Percentiles rank a stretch among this genome's conserved stretches.
Conservation (phyloP, 2,113 vertebrate species). For the Pangasianodon gigas region DNA sequence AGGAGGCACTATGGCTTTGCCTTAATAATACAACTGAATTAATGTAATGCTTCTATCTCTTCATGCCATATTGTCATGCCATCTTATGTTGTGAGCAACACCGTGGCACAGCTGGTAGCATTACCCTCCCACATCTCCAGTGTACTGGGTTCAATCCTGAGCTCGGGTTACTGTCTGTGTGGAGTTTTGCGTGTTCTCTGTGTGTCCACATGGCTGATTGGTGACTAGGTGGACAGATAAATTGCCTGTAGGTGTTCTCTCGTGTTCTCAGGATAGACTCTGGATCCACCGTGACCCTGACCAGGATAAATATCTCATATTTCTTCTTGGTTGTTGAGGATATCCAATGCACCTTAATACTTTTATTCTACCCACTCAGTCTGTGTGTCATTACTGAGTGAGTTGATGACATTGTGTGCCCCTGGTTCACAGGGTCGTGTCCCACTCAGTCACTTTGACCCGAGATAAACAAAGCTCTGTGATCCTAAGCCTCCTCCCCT, state of each 20-base stretch:
- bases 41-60: background rate
- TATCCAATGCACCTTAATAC: background rate
- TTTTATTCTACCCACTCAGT: background rate
- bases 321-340: background rate
- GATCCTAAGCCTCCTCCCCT: background rate
- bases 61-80: background rate
- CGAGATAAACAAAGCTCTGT: conserved; percentile 18
- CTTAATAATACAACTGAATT: background rate
- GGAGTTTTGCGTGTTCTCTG: background rate
- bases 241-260: background rate
- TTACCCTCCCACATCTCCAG: background rate
- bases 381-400: background rate
- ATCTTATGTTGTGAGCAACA: background rate
- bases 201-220: background rate
- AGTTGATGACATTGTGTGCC: conserved; percentile 19
- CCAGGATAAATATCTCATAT: background rate
- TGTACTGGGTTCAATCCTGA: background rate
- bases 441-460: conserved; percentile 6
- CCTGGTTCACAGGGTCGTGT: conserved; percentile 13
- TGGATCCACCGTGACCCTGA: background rate
- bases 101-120: background rate
- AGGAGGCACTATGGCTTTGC: background rate
- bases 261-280: background rate
- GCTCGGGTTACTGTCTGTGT: background rate
- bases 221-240: background rate